phyloP scores from a whole-genome alignment of 2,888 invertebrate genomes.

The Erannis defoliaria region DNA sequence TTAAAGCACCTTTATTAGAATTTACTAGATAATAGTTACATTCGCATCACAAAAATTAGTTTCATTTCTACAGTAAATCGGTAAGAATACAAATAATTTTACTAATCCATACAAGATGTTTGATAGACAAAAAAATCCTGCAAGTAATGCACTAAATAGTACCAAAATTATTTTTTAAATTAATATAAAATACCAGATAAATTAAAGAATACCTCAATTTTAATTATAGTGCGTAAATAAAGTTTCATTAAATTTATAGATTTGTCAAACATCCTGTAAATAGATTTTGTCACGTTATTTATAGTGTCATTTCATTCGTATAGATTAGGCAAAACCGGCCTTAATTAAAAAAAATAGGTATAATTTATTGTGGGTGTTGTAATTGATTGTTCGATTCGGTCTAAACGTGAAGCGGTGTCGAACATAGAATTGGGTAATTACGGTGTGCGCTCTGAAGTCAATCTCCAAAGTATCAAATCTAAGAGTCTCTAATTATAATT shows the following conservation, averaged over 20 bases:
- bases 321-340: slow-evolving; percentile 84
- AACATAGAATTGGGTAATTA: slow-evolving; percentile 38
- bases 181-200: slow-evolving; percentile 53
- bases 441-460: slow-evolving; percentile 39
- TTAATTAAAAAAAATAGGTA: slow-evolving; percentile 69
- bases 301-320: slow-evolving; percentile 69
- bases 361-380: slow-evolving; percentile 56
- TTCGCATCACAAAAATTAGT: slow-evolving; percentile 75
- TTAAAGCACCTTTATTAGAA: slow-evolving; percentile 73
- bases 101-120: slow-evolving; percentile 72
- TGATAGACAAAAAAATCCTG: slow-evolving; percentile 61
- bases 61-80: slow-evolving; percentile 62
- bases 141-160: slow-evolving; percentile 56
- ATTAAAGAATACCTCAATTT: slow-evolving; percentile 65
- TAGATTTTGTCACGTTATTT: slow-evolving; percentile 63
- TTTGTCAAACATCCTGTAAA: slow-evolving; percentile 81
- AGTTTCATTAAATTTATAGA: slow-evolving; percentile 58
- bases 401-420: slow-evolving; percentile 40
- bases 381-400: slow-evolving; percentile 55
- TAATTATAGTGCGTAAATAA: slow-evolving; percentile 62
- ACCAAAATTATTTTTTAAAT: slow-evolving; percentile 52
- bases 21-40: slow-evolving; percentile 80
- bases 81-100: slow-evolving; percentile 63
- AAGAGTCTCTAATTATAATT: slow-evolving; percentile 33
- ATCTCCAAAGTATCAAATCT: slow-evolving; percentile 19